phyloP scores from a whole-genome alignment of 2,113 vertebrate species.

The Bujurquina vittata region DNA sequence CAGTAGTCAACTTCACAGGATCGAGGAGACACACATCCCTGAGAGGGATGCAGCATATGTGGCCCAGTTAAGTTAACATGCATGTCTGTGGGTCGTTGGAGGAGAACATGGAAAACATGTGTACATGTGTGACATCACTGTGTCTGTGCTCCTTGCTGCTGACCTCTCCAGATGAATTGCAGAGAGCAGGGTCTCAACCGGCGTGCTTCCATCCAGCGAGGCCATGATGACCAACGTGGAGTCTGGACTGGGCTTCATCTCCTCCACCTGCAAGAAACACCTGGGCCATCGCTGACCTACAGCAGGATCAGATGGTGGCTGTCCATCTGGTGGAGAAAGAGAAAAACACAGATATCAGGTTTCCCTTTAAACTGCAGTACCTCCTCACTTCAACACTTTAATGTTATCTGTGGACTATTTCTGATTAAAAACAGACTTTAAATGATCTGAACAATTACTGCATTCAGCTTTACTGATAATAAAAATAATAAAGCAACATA shows the following conservation, averaged over 20 bases:
- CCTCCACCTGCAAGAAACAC: conserved; percentile 45
- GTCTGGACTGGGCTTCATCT: conserved; percentile 34
- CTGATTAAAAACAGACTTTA: too few species aligned
- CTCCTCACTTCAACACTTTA: too few species aligned
- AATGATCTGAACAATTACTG: too few species aligned
- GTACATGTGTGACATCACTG: too few species aligned
- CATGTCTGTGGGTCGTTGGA: not conserved
- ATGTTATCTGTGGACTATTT: too few species aligned
- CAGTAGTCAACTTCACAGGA: too few species aligned
- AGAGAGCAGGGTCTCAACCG: conserved; percentile 88
- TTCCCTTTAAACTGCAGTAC: not conserved
- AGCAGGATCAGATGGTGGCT: not conserved
- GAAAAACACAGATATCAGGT: not conserved
- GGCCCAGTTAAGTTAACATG: not conserved
- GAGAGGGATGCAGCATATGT: too few species aligned
- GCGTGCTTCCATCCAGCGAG: conserved; percentile 76
- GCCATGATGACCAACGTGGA: conserved; percentile 77
- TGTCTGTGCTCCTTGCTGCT: not conserved
- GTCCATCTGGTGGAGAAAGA: conserved; percentile 73
- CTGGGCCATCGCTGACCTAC: conserved; percentile 63
- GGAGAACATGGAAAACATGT: not conserved
- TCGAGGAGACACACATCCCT: too few species aligned
- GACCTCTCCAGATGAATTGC: conserved; percentile 88
- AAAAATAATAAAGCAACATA: too few species aligned
- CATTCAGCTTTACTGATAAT: too few species aligned